These are phyloP conservation scores for Poecilobothrus nobilitatus DNA, from an alignment of 2,888 invertebrate species.

Conservation along the genomic window DNA sequence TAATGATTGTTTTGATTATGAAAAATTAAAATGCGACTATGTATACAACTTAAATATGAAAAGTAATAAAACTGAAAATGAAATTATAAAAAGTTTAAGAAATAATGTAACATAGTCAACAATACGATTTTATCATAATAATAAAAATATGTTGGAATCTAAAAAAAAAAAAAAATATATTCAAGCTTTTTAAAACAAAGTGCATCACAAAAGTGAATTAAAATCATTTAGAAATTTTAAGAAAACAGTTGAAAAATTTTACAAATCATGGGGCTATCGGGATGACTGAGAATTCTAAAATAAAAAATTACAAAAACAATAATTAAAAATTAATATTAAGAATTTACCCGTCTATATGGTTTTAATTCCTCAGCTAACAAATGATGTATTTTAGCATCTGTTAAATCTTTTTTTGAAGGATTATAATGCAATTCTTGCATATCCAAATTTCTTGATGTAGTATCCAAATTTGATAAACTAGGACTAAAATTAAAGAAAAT, in stretches of 20 bases:
- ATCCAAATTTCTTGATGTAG: constrained; percentile 83
- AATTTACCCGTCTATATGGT: constrained; percentile 73
- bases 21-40: too few species aligned
- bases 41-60: background rate
- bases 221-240: background rate
- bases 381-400: constrained; percentile 91
- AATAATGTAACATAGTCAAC: background rate
- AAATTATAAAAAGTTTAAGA: background rate
- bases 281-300: constrained; percentile 4
- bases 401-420: constrained; percentile 84
- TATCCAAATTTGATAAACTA: constrained; percentile 76
- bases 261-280: background rate
- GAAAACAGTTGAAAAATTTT: background rate
- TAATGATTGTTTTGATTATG: too few species aligned
- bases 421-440: constrained; percentile 90
- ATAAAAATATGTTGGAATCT: too few species aligned
- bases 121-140: background rate
- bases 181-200: background rate
- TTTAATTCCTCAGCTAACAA: constrained; percentile 81
- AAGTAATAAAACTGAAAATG: background rate
- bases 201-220: background rate
- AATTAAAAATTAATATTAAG: background rate
- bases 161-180: too few species aligned
- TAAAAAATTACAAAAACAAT: background rate
- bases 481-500: constrained; percentile 47